A percentile compares a stretch with the other conserved stretches of the same genome.
Evolutionary conservation across 2,797 vertebrate species (phyloP).

Genomic region (Choloepus didactylus): DNA sequence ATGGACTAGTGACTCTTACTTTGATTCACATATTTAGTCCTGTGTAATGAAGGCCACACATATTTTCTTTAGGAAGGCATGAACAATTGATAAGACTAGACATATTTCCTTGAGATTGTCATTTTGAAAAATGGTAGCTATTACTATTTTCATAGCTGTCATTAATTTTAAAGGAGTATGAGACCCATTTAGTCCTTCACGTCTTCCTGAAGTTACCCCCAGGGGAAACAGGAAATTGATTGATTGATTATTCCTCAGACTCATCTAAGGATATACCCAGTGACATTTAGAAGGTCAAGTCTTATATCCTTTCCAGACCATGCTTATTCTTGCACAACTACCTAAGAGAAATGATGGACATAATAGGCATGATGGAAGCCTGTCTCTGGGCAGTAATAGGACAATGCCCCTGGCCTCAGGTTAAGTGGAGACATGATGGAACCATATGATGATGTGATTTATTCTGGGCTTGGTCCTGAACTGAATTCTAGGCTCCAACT

Average conservation of each 20-base stretch:
- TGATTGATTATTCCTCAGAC: not conserved
- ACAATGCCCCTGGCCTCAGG: not conserved
- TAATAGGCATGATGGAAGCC: not conserved
- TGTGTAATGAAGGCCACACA: not conserved
- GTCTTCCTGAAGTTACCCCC: not conserved
- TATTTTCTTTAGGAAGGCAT: not conserved
- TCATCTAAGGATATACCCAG: not conserved
- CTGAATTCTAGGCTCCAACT: conserved; percentile 28
- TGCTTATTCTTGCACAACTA: not conserved
- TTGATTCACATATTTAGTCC: not conserved
- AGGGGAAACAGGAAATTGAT: not conserved
- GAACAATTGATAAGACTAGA: not conserved
- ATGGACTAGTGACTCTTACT: not conserved
- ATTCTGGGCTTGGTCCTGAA: not conserved
- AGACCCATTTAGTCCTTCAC: not conserved
- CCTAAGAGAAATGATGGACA: not conserved
- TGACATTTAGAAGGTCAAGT: not conserved
- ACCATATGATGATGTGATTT: conserved; percentile 20
- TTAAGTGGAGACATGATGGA: conserved; percentile 24
- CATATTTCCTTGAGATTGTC: not conserved
- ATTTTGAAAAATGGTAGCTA: not conserved
- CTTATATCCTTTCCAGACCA: not conserved
- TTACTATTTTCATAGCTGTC: not conserved
- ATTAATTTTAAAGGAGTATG: not conserved
- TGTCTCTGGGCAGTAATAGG: not conserved